phyloP scores from a whole-genome alignment of 2,113 vertebrate genomes.

The Clarias magur region DNA sequence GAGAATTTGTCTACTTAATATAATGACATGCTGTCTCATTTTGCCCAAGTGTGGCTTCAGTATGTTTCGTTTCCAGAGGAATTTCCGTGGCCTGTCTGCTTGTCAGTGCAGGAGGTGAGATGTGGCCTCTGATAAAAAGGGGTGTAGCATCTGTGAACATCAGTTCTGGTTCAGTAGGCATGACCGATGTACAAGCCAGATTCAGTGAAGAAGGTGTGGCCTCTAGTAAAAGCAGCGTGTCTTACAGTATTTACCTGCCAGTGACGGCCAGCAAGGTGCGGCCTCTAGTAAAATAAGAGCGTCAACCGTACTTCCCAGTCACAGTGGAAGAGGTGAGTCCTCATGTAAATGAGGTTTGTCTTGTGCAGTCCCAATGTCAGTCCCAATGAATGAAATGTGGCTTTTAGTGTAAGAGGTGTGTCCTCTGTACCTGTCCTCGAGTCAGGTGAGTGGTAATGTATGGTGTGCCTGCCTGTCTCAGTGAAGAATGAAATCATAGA shows the following conservation, averaged over 20 bases:
- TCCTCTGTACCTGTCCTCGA: background rate
- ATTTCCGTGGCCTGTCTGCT: background rate
- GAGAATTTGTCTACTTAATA: background rate
- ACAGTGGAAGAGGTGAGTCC: background rate
- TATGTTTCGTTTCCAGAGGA: background rate
- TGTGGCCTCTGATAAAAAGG: background rate
- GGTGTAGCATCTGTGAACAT: background rate
- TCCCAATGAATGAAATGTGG: background rate
- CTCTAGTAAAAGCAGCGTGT: background rate
- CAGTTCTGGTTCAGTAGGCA: background rate
- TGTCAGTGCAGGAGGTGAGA: background rate
- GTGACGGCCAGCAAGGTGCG: background rate
- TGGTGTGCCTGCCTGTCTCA: background rate
- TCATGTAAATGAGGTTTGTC: background rate
- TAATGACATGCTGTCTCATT: slow-evolving; percentile 9
- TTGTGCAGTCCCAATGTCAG: background rate
- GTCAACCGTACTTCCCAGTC: background rate
- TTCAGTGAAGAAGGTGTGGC: background rate
- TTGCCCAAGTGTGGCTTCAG: background rate
- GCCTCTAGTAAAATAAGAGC: background rate
- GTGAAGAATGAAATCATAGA: background rate
- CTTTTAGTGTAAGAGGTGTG: background rate
- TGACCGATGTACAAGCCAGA: background rate
- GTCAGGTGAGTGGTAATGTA: background rate
- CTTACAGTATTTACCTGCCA: background rate